phyloP scores from a whole-genome alignment of 2,113 vertebrate species.

The Nyctibius bracteatus region DNA sequence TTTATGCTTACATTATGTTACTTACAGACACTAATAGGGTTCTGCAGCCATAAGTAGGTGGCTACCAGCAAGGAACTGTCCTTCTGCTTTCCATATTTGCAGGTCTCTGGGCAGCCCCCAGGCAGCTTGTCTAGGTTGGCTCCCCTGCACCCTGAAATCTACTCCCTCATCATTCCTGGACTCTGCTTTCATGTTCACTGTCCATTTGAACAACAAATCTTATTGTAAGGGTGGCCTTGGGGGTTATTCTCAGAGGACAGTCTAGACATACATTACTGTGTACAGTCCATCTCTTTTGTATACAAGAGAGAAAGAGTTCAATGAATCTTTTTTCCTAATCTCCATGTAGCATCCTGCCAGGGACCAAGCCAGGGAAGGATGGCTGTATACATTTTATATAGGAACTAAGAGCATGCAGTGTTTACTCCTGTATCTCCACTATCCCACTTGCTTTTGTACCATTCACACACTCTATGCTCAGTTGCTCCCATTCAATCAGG shows the following conservation, averaged over 20 bases:
- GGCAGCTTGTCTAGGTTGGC: neutral
- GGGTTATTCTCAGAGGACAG: conserved; percentile 10
- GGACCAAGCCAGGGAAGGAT: neutral
- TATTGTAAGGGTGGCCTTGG: conserved; percentile 9
- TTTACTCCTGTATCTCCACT: neutral
- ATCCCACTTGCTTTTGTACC: neutral
- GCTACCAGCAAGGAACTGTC: neutral
- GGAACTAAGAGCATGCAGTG: neutral
- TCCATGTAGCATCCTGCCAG: neutral
- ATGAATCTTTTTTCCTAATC: neutral
- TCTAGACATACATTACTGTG: conserved; percentile 26
- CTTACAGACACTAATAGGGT: neutral
- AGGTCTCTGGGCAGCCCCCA: neutral
- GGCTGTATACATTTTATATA: neutral
- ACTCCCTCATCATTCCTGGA: neutral
- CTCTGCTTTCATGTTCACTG: neutral
- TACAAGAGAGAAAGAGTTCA: conserved; percentile 2
- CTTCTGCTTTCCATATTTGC: neutral
- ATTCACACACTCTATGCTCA: accelerated
- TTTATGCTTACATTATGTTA: neutral
- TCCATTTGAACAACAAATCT: conserved; percentile 23
- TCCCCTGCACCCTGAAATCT: neutral
- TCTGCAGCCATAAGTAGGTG: neutral
- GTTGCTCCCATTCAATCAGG: neutral
- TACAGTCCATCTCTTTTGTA: neutral